A percentile compares a stretch with the other conserved stretches of the same genome.
These are phyloP conservation scores for Hippoglossus hippoglossus DNA, from an alignment of 2,797 vertebrate genomes.

Conservation along the genomic window DNA sequence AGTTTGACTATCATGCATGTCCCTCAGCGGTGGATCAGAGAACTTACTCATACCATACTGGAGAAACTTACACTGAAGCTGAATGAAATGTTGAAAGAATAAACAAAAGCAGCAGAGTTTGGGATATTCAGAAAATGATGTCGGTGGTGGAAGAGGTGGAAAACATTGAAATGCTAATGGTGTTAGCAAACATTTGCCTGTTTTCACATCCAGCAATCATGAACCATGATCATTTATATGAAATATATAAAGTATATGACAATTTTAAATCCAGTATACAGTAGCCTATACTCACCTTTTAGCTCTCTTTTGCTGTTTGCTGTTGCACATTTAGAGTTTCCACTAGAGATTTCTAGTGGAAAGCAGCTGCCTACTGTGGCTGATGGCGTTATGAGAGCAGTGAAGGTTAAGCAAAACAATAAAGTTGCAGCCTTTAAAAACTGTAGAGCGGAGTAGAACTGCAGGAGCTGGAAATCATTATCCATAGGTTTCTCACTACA, in stretches of 20 bases:
- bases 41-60: conserved; percentile 15
- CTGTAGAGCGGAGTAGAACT: background rate
- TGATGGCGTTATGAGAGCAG: background rate
- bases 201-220: background rate
- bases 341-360: background rate
- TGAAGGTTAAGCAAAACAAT: background rate
- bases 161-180: background rate
- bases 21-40: conserved; percentile 17
- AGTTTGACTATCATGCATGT: conserved; percentile 12
- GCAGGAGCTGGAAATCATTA: too few relatives aligned
- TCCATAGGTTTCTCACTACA: too few relatives aligned
- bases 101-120: background rate
- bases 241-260: background rate
- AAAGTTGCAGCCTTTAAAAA: background rate
- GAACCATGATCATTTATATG: background rate
- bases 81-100: background rate
- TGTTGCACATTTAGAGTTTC: background rate
- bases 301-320: background rate
- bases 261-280: background rate
- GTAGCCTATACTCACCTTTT: background rate
- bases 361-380: background rate
- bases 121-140: too few relatives aligned
- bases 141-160: too few relatives aligned
- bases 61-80: background rate
- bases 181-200: background rate